phyloP scores from a whole-genome alignment of 2,113 vertebrate genomes.

The rat (Rattus norvegicus) region DNA sequence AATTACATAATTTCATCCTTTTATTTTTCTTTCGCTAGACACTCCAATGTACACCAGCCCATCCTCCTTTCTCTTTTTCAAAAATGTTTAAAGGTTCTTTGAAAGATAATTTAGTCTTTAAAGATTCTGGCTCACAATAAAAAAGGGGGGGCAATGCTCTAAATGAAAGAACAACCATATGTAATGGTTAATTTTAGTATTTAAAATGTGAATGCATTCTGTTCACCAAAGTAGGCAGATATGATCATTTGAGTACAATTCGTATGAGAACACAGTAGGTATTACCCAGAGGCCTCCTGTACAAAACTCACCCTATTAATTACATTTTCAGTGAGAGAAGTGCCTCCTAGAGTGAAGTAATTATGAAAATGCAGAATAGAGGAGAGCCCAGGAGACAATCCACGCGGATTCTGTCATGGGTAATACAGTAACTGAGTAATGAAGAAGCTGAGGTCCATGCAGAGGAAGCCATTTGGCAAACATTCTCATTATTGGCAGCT shows the following conservation, averaged over 20 bases:
- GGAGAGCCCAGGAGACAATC: not conserved
- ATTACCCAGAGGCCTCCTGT: not conserved
- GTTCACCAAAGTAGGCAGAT: not conserved
- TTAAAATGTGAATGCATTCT: constrained; percentile 28
- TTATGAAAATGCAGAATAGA: constrained; percentile 21
- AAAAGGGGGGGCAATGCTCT: not conserved
- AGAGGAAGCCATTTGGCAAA: constrained; percentile 10
- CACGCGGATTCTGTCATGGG: not conserved
- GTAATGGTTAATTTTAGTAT: not conserved
- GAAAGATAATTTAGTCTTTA: not conserved
- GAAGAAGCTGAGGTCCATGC: not conserved
- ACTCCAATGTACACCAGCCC: not conserved
- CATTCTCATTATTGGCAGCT: not conserved
- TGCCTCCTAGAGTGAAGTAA: constrained; percentile 25
- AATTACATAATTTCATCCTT: not conserved
- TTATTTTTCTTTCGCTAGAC: not conserved
- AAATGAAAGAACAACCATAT: not conserved
- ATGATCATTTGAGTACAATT: not conserved
- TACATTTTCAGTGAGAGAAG: constrained; percentile 19
- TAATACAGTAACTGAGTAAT: not conserved
- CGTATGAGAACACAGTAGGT: not conserved
- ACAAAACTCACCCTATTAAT: constrained; percentile 30
- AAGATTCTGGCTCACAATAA: not conserved
- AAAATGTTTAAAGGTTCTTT: not conserved
- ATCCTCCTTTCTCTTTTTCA: not conserved